Conservation (phyloP, 2,888 invertebrate species). For the Platycnemis pennipes region DNA sequence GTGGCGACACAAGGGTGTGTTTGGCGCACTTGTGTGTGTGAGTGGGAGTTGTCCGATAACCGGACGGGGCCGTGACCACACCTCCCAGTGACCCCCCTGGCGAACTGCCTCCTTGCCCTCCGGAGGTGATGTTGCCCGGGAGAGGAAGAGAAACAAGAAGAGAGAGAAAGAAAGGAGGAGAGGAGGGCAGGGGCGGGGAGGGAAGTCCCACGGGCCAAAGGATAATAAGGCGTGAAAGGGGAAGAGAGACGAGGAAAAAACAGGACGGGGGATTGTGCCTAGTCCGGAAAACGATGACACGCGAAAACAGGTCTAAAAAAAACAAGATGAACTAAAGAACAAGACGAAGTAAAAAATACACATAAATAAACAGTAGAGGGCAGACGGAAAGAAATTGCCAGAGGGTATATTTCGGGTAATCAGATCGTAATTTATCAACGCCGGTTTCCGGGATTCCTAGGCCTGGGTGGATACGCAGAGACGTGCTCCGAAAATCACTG, state of each 20-base stretch:
- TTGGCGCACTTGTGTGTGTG: background rate
- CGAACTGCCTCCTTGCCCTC: too few species aligned
- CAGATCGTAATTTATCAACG: background rate
- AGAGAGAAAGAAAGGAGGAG: background rate
- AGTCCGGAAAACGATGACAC: conserved; percentile 11
- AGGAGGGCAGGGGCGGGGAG: background rate
- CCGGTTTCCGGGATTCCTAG: conserved; percentile 8
- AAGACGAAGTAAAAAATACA: too few species aligned
- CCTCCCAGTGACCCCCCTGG: background rate
- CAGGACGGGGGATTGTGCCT: background rate
- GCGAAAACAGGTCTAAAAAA: background rate
- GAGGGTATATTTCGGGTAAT: background rate
- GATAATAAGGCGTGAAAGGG: conserved; percentile 19
- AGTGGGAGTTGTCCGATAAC: background rate
- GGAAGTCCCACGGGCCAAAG: background rate
- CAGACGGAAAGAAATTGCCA: background rate
- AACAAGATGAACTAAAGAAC: background rate
- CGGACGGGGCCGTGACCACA: background rate
- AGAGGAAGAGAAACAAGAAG: background rate
- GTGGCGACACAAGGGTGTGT: background rate
- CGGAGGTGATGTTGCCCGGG: background rate
- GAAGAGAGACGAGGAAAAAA: background rate
- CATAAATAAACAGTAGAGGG: too few species aligned
- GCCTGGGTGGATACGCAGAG: background rate
- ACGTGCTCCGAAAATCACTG: too few species aligned